These are phyloP conservation scores for Hyla sarda DNA, from an alignment of 2,113 vertebrate genomes.

Conservation along the genomic window DNA sequence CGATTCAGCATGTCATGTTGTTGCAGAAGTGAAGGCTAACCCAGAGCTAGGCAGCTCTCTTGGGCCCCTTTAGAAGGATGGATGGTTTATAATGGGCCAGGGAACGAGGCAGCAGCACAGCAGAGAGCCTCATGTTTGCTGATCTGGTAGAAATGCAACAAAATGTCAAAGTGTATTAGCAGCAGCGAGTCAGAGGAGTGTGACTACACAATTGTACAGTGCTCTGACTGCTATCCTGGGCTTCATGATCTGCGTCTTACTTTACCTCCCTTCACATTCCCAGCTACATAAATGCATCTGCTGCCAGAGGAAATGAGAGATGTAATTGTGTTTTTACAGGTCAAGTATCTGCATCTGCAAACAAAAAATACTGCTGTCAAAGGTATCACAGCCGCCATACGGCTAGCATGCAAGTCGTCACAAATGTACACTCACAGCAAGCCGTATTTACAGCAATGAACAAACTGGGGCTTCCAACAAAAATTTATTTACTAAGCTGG, in stretches of 20 bases:
- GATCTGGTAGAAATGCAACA: conserved; percentile 68
- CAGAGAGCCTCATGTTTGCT: conserved; percentile 62
- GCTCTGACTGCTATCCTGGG: neutral
- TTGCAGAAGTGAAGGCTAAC: neutral
- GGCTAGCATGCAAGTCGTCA: neutral
- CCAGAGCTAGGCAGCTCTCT: conserved; percentile 39
- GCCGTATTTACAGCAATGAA: neutral
- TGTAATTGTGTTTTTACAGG: neutral
- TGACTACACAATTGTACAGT: neutral
- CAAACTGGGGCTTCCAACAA: neutral
- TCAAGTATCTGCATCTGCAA: conserved; percentile 28
- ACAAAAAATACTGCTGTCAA: conserved; percentile 15
- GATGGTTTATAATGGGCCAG: conserved; percentile 60
- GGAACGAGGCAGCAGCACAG: conserved; percentile 15
- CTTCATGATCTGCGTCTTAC: neutral
- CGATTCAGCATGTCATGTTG: neutral
- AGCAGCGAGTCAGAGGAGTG: conserved; percentile 62
- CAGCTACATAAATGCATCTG: neutral
- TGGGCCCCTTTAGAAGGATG: conserved; percentile 55
- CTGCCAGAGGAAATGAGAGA: neutral
- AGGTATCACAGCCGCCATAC: neutral
- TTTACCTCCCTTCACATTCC: neutral
- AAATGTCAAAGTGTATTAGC: conserved; percentile 68
- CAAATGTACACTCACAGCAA: neutral
- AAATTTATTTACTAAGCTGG: conserved; percentile 22